A percentile compares a stretch with the other conserved stretches of the same genome.
phyloP scores from a whole-genome alignment of 2,888 invertebrate genomes.

The Parnassius glacialis region DNA sequence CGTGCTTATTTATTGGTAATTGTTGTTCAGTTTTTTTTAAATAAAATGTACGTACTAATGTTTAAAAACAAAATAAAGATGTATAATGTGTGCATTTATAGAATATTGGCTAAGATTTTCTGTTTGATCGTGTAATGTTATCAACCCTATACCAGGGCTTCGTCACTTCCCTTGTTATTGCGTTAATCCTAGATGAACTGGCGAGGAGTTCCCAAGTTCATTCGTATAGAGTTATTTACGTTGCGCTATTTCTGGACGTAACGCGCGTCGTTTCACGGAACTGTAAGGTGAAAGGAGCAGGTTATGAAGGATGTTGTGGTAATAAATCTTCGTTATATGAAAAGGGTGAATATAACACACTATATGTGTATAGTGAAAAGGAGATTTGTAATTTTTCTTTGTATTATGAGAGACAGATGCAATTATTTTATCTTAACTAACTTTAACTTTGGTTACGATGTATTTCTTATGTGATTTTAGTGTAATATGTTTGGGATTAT shows the following conservation, averaged over 20 bases:
- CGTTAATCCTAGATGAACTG: constrained; percentile 48
- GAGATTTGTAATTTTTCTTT: no score
- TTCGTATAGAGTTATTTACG: constrained; percentile 47
- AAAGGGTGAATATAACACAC: background rate
- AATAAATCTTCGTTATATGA: constrained; percentile 19
- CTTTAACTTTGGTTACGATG: no score
- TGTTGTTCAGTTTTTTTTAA: no score
- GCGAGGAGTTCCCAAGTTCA: constrained; percentile 56
- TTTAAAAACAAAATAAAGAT: no score
- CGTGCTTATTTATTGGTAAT: no score
- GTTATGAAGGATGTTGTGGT: constrained; percentile 26
- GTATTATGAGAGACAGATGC: no score
- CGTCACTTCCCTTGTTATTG: background rate
- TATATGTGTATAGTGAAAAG: no score
- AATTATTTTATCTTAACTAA: no score
- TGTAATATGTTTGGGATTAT: no score
- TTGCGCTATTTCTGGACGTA: constrained; percentile 45
- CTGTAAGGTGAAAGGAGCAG: constrained; percentile 38
- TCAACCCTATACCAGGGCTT: background rate
- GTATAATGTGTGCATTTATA: background rate
- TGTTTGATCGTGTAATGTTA: background rate
- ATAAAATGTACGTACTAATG: no score
- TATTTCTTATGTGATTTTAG: no score
- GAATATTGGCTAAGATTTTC: no score
- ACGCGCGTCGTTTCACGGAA: constrained; percentile 34